Conservation (phyloP, 2,797 vertebrate genomes). For the Lepilemur septentrionalis region DNA sequence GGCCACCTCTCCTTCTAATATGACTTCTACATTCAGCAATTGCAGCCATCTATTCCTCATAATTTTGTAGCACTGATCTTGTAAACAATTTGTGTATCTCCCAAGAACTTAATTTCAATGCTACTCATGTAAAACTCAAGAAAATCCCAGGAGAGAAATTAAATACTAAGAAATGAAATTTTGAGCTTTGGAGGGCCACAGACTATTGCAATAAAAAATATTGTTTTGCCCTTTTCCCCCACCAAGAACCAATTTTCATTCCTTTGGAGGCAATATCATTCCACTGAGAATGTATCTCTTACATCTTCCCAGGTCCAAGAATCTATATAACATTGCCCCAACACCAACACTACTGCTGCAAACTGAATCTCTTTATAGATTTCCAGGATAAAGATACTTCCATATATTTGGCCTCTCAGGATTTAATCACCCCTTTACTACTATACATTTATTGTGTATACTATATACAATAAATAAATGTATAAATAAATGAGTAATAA, state of each 20-base stretch:
- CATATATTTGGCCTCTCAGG: not conserved
- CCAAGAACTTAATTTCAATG: not conserved
- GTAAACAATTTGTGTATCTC: not conserved
- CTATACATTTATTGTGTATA: not conserved
- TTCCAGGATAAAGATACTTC: not conserved
- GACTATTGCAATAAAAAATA: not conserved
- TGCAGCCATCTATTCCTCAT: not conserved
- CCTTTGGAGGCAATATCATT: not conserved
- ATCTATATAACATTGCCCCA: not conserved
- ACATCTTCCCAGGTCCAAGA: not conserved
- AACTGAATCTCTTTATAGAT: not conserved
- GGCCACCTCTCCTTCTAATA: not conserved
- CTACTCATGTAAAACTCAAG: not conserved
- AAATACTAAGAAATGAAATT: not conserved
- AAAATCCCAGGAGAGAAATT: constrained; percentile 26
- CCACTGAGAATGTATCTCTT: not conserved
- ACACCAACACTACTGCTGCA: not conserved
- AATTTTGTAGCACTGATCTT: not conserved
- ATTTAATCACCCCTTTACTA: not conserved
- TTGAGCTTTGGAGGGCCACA: not conserved
- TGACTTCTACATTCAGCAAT: not conserved
- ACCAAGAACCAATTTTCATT: not conserved
- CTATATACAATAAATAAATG: not conserved
- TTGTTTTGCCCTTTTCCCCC: not conserved
- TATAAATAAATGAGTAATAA: not conserved